Conservation (phyloP, 1,140 invertebrate genomes). For the Scaptomyza graminum region DNA sequence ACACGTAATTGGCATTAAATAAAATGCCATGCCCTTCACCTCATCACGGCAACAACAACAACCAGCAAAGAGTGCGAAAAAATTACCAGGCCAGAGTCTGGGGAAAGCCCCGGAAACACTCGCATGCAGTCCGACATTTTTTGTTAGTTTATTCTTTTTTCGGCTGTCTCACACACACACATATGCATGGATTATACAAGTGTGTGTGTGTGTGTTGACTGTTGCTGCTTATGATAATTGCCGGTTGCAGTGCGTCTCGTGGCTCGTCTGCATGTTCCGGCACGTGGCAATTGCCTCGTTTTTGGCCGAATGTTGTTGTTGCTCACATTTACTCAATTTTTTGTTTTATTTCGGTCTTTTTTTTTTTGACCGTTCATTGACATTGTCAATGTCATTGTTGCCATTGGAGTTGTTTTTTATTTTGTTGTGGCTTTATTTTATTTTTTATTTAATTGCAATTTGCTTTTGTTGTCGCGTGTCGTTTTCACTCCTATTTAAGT, state of each 20-base stretch:
- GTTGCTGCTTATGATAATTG: slow-evolving; percentile 81
- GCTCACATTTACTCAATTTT: slow-evolving; percentile 18
- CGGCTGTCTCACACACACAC: slow-evolving; percentile 51
- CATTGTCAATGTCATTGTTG: slow-evolving; percentile 81
- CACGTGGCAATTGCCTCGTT: slow-evolving; percentile 59
- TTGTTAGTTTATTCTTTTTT: slow-evolving; percentile 76
- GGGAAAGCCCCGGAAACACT: slow-evolving; percentile 9
- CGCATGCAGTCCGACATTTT: slow-evolving; percentile 42
- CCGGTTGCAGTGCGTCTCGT: slow-evolving; percentile 62
- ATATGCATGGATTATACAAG: background rate
- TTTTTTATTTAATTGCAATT: slow-evolving; percentile 78
- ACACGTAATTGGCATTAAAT: slow-evolving; percentile 82
- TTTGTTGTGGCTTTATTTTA: slow-evolving; percentile 40
- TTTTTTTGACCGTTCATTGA: slow-evolving; percentile 68
- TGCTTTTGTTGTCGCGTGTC: slow-evolving; percentile 69
- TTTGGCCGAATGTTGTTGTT: slow-evolving; percentile 33
- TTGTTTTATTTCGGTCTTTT: slow-evolving; percentile 22
- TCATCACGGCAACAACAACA: slow-evolving; percentile 20
- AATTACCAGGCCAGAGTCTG: slow-evolving; percentile 60
- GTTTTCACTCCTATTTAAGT: slow-evolving; percentile 67
- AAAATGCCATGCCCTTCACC: slow-evolving; percentile 60
- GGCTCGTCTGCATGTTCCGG: slow-evolving; percentile 39
- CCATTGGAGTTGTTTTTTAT: slow-evolving; percentile 66
- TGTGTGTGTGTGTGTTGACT: slow-evolving; percentile 30
- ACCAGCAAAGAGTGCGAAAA: slow-evolving; percentile 40